These are phyloP conservation scores for Aplysia californica DNA, from an alignment of 1,140 invertebrate species.

Conservation along the genomic window DNA sequence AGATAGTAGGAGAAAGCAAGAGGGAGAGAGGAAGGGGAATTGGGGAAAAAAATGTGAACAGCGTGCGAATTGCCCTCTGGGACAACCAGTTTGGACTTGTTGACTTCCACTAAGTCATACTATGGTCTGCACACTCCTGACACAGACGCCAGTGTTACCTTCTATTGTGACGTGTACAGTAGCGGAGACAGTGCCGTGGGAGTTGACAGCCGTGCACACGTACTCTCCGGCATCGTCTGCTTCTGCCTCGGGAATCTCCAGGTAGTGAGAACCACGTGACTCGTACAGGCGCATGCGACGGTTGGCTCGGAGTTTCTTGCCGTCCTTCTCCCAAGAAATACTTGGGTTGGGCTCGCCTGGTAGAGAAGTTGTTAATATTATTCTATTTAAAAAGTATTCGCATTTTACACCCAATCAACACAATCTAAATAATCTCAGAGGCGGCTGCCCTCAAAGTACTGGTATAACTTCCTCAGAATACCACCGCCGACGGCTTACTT, in stretches of 20 bases:
- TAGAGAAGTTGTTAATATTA: neutral
- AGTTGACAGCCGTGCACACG: slow-evolving; percentile 54
- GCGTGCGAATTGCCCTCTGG: no score
- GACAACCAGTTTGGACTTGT: no score
- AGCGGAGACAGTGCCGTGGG: slow-evolving; percentile 42
- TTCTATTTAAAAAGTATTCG: neutral
- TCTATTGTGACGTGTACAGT: slow-evolving; percentile 36
- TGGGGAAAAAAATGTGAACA: no score
- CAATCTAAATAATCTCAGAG: no score
- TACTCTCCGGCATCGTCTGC: slow-evolving; percentile 54
- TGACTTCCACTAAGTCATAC: no score
- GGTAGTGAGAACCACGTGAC: slow-evolving; percentile 41
- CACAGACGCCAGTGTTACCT: slow-evolving; percentile 32
- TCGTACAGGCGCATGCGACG: slow-evolving; percentile 40
- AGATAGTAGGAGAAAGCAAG: no score
- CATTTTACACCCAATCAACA: neutral
- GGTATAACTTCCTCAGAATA: no score
- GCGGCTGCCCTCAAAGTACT: no score
- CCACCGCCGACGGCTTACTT: no score
- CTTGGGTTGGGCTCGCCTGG: slow-evolving; percentile 71
- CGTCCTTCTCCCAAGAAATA: slow-evolving; percentile 78
- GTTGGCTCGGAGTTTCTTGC: slow-evolving; percentile 42
- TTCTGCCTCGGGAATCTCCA: slow-evolving; percentile 41
- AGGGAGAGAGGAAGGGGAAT: no score
- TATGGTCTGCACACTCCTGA: no score